Evolutionary conservation across 1,140 invertebrate species (phyloP).

Genomic region (Drosophila auraria): DNA sequence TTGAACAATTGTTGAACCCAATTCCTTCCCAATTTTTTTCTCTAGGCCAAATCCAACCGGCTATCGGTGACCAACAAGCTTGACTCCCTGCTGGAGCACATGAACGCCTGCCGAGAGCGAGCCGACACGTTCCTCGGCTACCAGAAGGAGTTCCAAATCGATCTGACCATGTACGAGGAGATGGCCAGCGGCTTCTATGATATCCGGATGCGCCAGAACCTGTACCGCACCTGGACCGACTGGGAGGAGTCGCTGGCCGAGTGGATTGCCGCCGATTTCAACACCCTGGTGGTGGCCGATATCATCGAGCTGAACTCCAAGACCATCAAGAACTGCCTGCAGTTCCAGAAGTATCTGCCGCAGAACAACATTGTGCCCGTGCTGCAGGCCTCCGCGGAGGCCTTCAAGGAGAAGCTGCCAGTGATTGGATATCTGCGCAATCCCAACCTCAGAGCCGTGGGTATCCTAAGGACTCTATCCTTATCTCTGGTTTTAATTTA

Average conservation of each 20-base stretch:
- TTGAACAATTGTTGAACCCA: background rate
- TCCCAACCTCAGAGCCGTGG: constrained; percentile 73
- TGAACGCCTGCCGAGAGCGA: constrained; percentile 87
- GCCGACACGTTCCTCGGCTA: constrained; percentile 89
- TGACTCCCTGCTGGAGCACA: constrained; percentile 87
- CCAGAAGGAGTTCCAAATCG: constrained; percentile 91
- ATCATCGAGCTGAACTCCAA: constrained; percentile 88
- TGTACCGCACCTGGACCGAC: constrained; percentile 91
- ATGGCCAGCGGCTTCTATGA: constrained; percentile 92
- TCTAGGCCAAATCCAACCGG: constrained; percentile 86
- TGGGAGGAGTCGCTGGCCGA: constrained; percentile 87
- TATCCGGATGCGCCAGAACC: constrained; percentile 90
- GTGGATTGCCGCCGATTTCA: constrained; percentile 88
- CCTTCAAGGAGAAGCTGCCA: constrained; percentile 89
- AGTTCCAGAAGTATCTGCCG: constrained; percentile 91
- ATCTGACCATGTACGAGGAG: constrained; percentile 91
- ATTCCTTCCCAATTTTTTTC: background rate
- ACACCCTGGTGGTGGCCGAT: constrained; percentile 89
- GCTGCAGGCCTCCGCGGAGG: constrained; percentile 91
- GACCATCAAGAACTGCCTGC: constrained; percentile 90
- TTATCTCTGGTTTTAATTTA: background rate
- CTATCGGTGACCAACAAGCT: constrained; percentile 88
- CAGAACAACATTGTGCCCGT: constrained; percentile 90
- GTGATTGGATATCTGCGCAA: constrained; percentile 81
- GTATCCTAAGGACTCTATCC: background rate